phyloP scores from a whole-genome alignment of 2,113 vertebrate genomes.

The Monarcha castaneiventris region DNA sequence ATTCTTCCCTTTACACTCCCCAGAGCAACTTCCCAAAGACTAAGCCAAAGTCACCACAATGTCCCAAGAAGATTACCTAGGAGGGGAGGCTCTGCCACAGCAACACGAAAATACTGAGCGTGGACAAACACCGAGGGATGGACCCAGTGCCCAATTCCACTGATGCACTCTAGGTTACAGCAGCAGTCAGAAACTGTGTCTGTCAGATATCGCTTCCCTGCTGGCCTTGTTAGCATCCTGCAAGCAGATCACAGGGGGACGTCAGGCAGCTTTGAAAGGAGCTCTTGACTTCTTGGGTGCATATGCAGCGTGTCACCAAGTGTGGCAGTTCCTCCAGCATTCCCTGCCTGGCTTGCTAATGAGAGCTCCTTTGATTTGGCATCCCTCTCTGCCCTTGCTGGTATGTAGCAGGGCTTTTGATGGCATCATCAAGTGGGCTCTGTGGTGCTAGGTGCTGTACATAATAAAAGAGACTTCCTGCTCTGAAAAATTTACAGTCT shows the following conservation, averaged over 20 bases:
- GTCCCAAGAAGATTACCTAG: slow-evolving; percentile 26
- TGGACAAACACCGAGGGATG: background rate
- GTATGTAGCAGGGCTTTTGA: background rate
- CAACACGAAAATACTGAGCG: background rate
- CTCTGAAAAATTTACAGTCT: background rate
- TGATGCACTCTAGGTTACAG: background rate
- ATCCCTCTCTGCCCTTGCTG: background rate
- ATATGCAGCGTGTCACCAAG: background rate
- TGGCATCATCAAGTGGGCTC: background rate
- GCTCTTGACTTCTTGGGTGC: slow-evolving; percentile 21
- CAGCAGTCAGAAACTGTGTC: background rate
- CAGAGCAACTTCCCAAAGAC: slow-evolving; percentile 50
- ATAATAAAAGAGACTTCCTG: background rate
- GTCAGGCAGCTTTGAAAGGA: background rate
- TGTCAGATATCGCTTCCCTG: background rate
- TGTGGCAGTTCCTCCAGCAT: background rate
- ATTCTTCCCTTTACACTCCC: slow-evolving; percentile 19
- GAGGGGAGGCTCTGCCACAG: background rate
- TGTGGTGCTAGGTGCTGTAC: background rate
- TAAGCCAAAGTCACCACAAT: slow-evolving; percentile 29
- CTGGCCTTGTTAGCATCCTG: background rate
- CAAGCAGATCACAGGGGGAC: background rate
- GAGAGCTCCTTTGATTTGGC: background rate
- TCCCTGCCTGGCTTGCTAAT: slow-evolving; percentile 41
- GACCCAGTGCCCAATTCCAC: background rate